Evolutionary conservation across 2,113 vertebrate species (phyloP), one percentile per base, ranked within the genome.

Genomic region (Oncorhynchus gorbuscha): DNA sequence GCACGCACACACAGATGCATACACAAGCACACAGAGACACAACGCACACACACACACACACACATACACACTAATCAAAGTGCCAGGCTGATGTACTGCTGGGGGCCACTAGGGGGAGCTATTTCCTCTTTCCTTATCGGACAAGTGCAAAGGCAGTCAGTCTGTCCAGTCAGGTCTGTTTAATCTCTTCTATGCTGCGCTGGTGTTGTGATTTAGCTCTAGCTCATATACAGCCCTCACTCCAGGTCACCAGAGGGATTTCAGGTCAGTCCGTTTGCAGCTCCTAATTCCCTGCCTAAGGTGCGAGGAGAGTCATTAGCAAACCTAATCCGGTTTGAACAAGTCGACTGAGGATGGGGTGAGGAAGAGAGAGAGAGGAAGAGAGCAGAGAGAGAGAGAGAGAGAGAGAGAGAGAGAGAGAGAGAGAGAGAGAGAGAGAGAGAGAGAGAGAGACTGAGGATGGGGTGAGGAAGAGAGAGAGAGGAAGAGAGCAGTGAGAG

Each of bases 101-200:
- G 81, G 73, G 11, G 66, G 78, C 90, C 91, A 93, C 90, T 85
- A 91, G 91, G 89, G 86, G 92, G 92, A 72, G 89, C 83, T 69
- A 79, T 86, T 64, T 84, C 79, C 51, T 55, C 51, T 55, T 55
- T 55, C 79, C 78, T 86, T 73, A 79, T 70, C 77, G 74, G 76
- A 73, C 81, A 77, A 85, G 78, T 45, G 39, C 39, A 45, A 45
- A 71, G 61, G 62, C 48, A 71, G 18, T 69, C 51, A 75, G 30
- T 11, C 48, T 8, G 69, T 69, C 48, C 70, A 58, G 51, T 70
- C 61, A 45, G 1, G 69, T 82, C 73, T 72, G 26, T 72, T 30
- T 73, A 66, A 28, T 69, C 75, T 74, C 78, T 4, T 65, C 55
- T 72, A 39, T 58, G 9, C 76, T 72, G 39, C 7, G 13, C 22